A percentile compares a stretch with the other conserved stretches of the same genome.
These are phyloP conservation scores for Cactoblastis cactorum DNA, from an alignment of 2,888 invertebrate species.

Conservation along the genomic window DNA sequence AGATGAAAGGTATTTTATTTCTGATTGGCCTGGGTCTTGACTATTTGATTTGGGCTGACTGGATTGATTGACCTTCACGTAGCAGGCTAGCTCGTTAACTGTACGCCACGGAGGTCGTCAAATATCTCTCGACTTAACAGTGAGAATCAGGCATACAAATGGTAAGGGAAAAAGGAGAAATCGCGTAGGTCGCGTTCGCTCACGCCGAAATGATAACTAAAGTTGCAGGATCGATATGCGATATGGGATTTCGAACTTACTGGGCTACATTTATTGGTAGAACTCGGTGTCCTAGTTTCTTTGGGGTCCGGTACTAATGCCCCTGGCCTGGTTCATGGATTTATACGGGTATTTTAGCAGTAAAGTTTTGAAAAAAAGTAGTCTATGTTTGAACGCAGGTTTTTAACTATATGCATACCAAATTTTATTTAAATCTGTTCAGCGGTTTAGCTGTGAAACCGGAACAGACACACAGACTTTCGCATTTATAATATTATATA, in stretches of 20 bases:
- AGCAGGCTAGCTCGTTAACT: too few species aligned
- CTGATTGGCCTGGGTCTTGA: too few species aligned
- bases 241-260: conserved; percentile 5
- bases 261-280: neutral
- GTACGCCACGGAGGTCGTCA: too few species aligned
- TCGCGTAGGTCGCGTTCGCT: conserved; percentile 11
- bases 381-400: too few species aligned
- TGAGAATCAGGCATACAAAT: neutral
- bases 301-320: neutral
- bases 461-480: too few species aligned
- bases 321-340: neutral
- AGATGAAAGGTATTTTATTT: too few species aligned
- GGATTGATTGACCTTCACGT: too few species aligned
- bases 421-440: too few species aligned
- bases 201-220: conserved; percentile 16
- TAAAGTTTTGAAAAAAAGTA: neutral
- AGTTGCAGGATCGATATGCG: conserved; percentile 16
- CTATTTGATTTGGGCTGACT: too few species aligned
- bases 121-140: neutral
- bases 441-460: too few species aligned
- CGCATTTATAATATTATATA: too few species aligned
- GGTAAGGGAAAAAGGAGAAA: conserved; percentile 1
- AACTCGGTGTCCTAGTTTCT: conserved; percentile 1
- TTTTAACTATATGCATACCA: too few species aligned
- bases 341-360: neutral